Base-by-base conservation (phyloP, 2,797 vertebrate genomes). In the Loriculus beryllinus region DNA sequence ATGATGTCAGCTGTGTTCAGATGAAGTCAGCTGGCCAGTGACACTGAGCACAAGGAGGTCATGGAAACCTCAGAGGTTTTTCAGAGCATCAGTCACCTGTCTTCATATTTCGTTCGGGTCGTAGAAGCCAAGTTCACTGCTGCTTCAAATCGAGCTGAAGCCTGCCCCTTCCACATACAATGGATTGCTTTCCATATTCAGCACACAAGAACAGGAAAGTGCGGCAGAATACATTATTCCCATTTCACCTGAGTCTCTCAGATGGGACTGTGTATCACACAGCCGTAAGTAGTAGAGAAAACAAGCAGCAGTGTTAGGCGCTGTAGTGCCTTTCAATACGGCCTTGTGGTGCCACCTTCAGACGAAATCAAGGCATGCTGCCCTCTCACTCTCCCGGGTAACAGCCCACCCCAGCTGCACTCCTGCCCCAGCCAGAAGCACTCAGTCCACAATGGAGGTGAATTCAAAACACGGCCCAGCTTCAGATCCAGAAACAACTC, bases 281-380 rank as follows among this genome's bases (percentile, higher is more conserved):
- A 78, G 62, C 12, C 19, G 0, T 4, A 22, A 14, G 0, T 4
- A 22, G 12, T 0, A 6, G 21, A 10, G 28, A 18, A 21, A 35
- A 2, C 17, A 23, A 28, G 14, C 4, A 10, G 31, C 2, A 16
- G 43, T 1, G 4, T 2, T 21, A 35, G 3, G 18, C 21, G 0
- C 17, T 3, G 21, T 0, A 12, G 37, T 1, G 52, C 71, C 49
- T 87, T 78, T 60, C 68, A 85, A 26, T 15, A 17, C 29, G n/a
- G 92, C 88, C 78, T 57, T 76, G 48, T 6, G 77, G 81, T 90
- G 94, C 97, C 96, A 96, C 86, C 96, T 80, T 59, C 89, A 95
- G 96, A 71, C 51, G 68, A 43, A 39, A 59, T 13, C 11, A 10
- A 82, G 63, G 12, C 39, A 68, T 75, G 22, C 14, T 16, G 40